phyloP scores from a whole-genome alignment of 2,797 vertebrate species.

The Otus scops region DNA sequence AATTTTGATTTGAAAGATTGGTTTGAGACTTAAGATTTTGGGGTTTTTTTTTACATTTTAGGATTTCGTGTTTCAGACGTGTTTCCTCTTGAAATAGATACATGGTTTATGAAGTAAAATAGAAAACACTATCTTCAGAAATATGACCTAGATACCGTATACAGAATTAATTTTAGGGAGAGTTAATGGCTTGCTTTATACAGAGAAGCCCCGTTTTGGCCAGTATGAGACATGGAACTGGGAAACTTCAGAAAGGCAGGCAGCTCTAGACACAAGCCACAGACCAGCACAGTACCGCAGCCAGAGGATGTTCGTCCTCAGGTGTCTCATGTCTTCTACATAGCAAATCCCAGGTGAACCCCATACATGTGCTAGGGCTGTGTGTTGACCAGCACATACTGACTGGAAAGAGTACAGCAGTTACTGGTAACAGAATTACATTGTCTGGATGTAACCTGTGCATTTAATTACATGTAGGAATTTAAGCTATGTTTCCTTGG shows the following conservation, averaged over 20 bases:
- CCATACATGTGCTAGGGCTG: neutral
- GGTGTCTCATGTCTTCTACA: neutral
- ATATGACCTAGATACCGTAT: neutral
- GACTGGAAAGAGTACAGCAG: neutral
- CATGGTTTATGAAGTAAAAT: neutral
- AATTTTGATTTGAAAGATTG: neutral
- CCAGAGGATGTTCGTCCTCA: fast-evolving
- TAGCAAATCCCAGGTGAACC: neutral
- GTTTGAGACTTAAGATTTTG: neutral
- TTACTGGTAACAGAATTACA: neutral
- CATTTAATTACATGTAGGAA: neutral
- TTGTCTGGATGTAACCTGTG: neutral
- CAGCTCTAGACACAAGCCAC: neutral
- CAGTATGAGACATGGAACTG: neutral
- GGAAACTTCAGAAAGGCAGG: neutral
- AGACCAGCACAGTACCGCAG: neutral
- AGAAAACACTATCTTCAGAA: neutral
- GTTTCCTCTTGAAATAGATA: neutral
- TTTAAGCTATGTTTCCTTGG: neutral
- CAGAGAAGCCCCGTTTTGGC: neutral
- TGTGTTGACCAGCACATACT: neutral
- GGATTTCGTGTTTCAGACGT: neutral
- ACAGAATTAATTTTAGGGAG: neutral
- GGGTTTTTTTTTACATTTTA: neutral
- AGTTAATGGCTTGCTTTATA: neutral